Percentiles rank a stretch among this genome's conserved stretches.
Evolutionary conservation across 2,888 invertebrate genomes (phyloP).

Genomic region (Argyra leucocephala): DNA sequence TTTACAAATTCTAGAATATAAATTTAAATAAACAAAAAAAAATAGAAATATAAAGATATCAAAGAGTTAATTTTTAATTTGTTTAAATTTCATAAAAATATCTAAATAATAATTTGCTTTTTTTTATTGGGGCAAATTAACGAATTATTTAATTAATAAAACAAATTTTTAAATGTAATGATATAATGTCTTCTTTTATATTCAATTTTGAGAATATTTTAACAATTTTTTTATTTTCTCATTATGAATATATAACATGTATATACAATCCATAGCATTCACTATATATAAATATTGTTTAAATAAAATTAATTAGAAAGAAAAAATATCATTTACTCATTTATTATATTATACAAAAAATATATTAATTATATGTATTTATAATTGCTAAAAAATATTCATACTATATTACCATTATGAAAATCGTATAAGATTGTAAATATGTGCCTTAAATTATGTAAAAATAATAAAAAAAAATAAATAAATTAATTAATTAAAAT

Average conservation of each 20-base stretch:
- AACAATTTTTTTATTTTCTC: too few species aligned
- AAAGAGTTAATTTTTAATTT: too few species aligned
- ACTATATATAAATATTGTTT: too few species aligned
- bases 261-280: too few species aligned
- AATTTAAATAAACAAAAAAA: background rate
- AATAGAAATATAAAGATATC: background rate
- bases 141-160: too few species aligned
- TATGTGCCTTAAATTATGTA: conserved; percentile 6
- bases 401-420: background rate
- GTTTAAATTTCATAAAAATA: too few species aligned
- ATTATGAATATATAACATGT: too few species aligned
- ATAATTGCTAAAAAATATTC: background rate
- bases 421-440: background rate
- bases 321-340: background rate
- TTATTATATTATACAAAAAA: background rate
- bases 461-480: background rate
- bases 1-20: background rate
- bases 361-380: background rate
- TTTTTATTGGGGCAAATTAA: too few species aligned
- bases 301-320: too few species aligned
- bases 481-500: background rate
- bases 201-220: background rate
- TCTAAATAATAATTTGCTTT: too few species aligned
- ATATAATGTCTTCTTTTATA: background rate
- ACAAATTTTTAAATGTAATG: too few species aligned